phyloP scores from a whole-genome alignment of 2,797 vertebrate species.

The Pogonophryne albipinna region DNA sequence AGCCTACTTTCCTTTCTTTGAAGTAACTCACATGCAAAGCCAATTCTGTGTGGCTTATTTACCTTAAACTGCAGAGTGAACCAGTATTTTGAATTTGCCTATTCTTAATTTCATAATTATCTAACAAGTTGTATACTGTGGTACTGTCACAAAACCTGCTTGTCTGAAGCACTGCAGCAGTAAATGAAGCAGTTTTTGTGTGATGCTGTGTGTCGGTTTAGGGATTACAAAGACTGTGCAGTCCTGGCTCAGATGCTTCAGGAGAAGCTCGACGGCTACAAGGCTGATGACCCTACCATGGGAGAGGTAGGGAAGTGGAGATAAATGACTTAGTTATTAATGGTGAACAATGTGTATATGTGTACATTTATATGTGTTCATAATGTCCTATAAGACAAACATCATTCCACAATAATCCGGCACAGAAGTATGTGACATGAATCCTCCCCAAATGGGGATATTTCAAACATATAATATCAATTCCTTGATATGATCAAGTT shows the following conservation, averaged over 20 bases:
- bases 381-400: neutral
- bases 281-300: conserved; percentile 96
- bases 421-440: neutral
- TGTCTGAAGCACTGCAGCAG: too few relatives aligned
- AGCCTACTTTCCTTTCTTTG: neutral
- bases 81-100: neutral
- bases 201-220: conserved; percentile 62
- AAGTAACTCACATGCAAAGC: neutral
- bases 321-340: neutral
- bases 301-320: conserved; percentile 89
- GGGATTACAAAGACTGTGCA: conserved; percentile 96
- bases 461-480: neutral
- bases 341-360: neutral
- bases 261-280: conserved; percentile 96
- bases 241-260: conserved; percentile 96
- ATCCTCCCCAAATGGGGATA: neutral
- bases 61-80: neutral
- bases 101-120: neutral
- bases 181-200: neutral
- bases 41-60: neutral
- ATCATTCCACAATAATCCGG: neutral
- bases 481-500: neutral
- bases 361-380: neutral
- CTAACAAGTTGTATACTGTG: too few relatives aligned
- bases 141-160: too few relatives aligned